phyloP scores from a whole-genome alignment of 2,888 invertebrate species.

The Tribolium freemani region DNA sequence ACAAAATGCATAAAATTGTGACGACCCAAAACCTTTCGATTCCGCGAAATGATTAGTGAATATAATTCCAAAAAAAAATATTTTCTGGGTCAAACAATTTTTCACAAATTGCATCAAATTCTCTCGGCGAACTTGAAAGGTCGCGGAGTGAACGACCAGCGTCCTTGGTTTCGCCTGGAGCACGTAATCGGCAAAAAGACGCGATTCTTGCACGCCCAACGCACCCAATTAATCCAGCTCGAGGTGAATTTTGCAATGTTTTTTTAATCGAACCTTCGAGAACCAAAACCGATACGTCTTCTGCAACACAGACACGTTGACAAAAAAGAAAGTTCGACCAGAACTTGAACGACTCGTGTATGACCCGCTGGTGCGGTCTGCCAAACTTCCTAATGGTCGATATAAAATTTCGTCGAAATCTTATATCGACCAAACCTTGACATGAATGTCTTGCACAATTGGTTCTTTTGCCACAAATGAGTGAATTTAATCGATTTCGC shows the following conservation, averaged over 20 bases:
- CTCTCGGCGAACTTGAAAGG: conserved; percentile 62
- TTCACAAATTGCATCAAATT: neutral
- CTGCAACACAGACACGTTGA: conserved; percentile 1
- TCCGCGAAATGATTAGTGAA: neutral
- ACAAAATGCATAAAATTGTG: conserved; percentile 3
- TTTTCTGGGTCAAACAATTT: no score
- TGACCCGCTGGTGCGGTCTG: conserved; percentile 1
- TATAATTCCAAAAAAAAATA: conserved; percentile 15
- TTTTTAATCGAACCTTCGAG: neutral
- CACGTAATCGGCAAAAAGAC: conserved; percentile 1
- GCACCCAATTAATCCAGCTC: conserved; percentile 9
- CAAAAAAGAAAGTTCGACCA: conserved; percentile 9
- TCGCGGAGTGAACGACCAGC: conserved; percentile 64
- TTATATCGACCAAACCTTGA: neutral
- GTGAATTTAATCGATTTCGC: no score
- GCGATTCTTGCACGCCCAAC: conserved; percentile 9
- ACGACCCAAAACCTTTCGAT: neutral
- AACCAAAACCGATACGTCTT: neutral
- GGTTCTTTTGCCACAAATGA: neutral
- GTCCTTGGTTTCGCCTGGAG: conserved; percentile 54
- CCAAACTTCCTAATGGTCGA: neutral
- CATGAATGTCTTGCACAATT: neutral
- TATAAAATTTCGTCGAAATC: neutral
- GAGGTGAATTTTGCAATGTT: conserved; percentile 9
- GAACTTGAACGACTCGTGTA: conserved; percentile 2